A percentile compares a stretch with the other conserved stretches of the same genome.
Conservation (phyloP, 2,797 vertebrate species). For the Aplochiton taeniatus region DNA sequence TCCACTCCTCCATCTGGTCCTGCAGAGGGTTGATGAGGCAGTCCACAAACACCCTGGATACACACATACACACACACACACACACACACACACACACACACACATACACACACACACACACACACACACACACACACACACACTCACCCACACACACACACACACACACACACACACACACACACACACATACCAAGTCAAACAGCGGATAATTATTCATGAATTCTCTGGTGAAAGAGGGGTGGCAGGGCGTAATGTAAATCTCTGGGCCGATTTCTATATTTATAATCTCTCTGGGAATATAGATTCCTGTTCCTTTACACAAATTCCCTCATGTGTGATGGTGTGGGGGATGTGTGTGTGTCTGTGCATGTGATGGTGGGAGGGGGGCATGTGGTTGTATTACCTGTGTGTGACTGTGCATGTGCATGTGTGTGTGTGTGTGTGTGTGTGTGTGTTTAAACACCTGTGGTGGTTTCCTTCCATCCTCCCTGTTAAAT, state of each 20-base stretch:
- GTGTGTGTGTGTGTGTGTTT: background rate
- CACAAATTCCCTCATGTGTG: too few relatives aligned
- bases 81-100: conserved; percentile 3
- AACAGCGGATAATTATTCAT: too few relatives aligned
- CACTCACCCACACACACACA: background rate
- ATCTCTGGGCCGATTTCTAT: too few relatives aligned
- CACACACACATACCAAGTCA: background rate
- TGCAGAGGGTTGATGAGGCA: conserved; percentile 96
- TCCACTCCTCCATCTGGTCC: conserved; percentile 98
- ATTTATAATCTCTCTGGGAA: too few relatives aligned
- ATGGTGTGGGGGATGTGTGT: background rate
- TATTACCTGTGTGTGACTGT: background rate
- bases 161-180: background rate
- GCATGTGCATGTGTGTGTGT: background rate
- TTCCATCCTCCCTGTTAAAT: background rate
- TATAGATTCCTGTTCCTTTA: too few relatives aligned
- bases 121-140: conserved; percentile 1
- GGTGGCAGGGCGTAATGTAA: too few relatives aligned
- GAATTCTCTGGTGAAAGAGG: too few relatives aligned
- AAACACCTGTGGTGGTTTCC: too few relatives aligned
- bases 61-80: conserved; percentile 17
- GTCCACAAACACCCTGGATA: conserved; percentile 88
- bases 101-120: background rate
- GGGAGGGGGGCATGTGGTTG: background rate
- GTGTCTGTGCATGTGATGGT: background rate